Evolutionary conservation across 2,888 invertebrate genomes (phyloP), one percentile per base, ranked within the genome.

Genomic region (Andrena flavipes): DNA sequence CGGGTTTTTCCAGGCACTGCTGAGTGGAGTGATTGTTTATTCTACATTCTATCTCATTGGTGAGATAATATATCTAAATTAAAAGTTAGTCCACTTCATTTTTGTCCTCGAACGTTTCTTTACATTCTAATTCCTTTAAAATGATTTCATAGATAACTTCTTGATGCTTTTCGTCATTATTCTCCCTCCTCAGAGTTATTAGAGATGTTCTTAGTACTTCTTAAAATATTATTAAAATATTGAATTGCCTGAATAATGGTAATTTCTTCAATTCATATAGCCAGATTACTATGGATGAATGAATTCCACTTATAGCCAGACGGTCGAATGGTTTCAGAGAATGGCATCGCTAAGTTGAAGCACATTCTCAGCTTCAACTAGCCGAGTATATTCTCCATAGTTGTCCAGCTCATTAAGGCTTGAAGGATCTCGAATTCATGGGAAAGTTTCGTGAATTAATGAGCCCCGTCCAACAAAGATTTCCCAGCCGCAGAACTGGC

Each of bases 361-460:
- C 73, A 49, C 49, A 35, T 42, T 33, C 26, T 2, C 7, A 48
- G 33, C 48, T 60, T 13, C 65, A 20, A 16, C 20, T 4, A 49
- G 8, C 35, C 29, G 48, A 7, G 20, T 48, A 69, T 23, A 74
- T 78, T 42, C 54, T 54, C 56, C 69, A 42, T 65, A 74, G 49
- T 74, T 68, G 68, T 65, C 68, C 80, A 60, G 80, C 69, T 81
- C 79, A 82, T 75, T 80, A 77, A 48, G 26, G 75, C 33, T 65
- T 48, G 49, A 77, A 77, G 71, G 62, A 81, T 81, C 54, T 56
- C 70, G 70, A 73, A 74, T 81, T 78, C 64, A 68, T 72, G 23
- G 68, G 51, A 67, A 81, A 78, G 20, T 80, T 76, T 20, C 54
- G 29, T 56, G 76, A 59, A 77, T 81, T 83, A 83, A 81, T 74